Evolutionary conservation across 2,888 invertebrate genomes (phyloP).

Genomic region (Hydropsyche betteni): DNA sequence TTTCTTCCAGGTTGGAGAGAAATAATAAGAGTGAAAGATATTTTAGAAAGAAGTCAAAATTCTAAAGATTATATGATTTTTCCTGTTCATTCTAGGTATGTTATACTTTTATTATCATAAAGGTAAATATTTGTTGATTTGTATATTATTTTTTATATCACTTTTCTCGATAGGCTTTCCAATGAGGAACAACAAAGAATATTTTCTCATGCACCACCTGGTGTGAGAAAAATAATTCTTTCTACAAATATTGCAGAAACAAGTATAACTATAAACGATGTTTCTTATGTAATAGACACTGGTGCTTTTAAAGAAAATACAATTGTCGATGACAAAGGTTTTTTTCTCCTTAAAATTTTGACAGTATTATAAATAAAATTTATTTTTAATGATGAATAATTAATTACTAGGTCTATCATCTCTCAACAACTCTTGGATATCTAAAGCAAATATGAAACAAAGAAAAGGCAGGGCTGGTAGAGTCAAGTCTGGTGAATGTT

Average conservation of each 20-base stretch:
- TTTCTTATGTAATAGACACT: slow-evolving; percentile 73
- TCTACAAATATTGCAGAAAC: slow-evolving; percentile 78
- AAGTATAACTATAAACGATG: slow-evolving; percentile 77
- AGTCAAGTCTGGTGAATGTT: slow-evolving; percentile 68
- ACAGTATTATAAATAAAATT: neutral
- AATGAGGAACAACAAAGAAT: slow-evolving; percentile 69
- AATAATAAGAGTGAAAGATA: slow-evolving; percentile 65
- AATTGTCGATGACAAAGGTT: slow-evolving; percentile 64
- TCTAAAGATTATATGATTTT: slow-evolving; percentile 59
- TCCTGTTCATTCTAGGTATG: slow-evolving; percentile 68
- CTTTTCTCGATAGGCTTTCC: slow-evolving; percentile 59
- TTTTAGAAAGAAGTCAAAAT: slow-evolving; percentile 58
- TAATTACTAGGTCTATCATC: slow-evolving; percentile 59
- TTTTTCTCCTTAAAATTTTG: slow-evolving; percentile 26
- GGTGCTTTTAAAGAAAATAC: slow-evolving; percentile 70
- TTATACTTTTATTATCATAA: neutral
- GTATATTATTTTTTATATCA: neutral
- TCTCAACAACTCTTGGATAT: slow-evolving; percentile 70
- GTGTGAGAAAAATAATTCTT: slow-evolving; percentile 72
- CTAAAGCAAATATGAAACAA: slow-evolving; percentile 71
- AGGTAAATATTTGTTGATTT: neutral
- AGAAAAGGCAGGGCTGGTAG: slow-evolving; percentile 76
- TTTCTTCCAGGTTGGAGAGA: slow-evolving; percentile 82
- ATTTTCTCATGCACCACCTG: slow-evolving; percentile 63
- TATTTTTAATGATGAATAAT: neutral